Percentiles rank a stretch among this genome's conserved stretches.
Evolutionary conservation across 1,140 invertebrate genomes (phyloP).

Genomic region (Calliopsis andreniformis): DNA sequence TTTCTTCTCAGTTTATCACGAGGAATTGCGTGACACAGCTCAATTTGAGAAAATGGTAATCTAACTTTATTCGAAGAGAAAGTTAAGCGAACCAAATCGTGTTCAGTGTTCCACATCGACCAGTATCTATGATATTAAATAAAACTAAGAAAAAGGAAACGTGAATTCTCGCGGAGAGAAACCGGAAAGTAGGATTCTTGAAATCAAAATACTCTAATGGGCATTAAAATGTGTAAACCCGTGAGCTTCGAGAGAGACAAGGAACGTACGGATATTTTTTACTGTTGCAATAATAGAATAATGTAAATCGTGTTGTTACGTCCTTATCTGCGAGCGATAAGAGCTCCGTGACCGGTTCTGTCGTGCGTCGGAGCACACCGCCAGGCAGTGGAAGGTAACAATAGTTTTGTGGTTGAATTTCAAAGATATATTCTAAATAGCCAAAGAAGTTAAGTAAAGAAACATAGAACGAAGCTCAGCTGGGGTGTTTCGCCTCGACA

Average conservation of each 20-base stretch:
- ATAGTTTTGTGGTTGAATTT: no score
- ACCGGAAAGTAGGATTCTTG: constrained; percentile 19
- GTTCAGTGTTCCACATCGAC: constrained; percentile 3
- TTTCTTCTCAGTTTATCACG: background rate
- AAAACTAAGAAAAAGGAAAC: background rate
- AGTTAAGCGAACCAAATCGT: background rate
- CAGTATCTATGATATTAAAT: background rate
- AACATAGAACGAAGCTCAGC: no score
- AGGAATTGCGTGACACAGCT: no score
- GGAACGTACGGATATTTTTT: constrained; percentile 38
- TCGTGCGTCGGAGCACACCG: no score
- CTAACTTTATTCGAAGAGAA: background rate
- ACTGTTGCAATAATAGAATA: constrained; percentile 37
- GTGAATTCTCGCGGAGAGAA: constrained; percentile 15
- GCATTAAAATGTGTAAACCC: constrained; percentile 29
- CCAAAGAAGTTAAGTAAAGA: no score
- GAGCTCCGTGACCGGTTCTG: no score
- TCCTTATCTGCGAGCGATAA: no score
- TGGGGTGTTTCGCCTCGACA: no score
- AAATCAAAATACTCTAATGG: constrained; percentile 41
- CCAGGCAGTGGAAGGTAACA: no score
- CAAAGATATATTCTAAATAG: no score
- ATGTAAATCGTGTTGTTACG: constrained; percentile 25
- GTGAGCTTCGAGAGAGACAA: constrained; percentile 5
- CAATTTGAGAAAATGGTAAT: no score